Conservation (phyloP, 2,113 vertebrate genomes). For the Catharus minimus region DNA sequence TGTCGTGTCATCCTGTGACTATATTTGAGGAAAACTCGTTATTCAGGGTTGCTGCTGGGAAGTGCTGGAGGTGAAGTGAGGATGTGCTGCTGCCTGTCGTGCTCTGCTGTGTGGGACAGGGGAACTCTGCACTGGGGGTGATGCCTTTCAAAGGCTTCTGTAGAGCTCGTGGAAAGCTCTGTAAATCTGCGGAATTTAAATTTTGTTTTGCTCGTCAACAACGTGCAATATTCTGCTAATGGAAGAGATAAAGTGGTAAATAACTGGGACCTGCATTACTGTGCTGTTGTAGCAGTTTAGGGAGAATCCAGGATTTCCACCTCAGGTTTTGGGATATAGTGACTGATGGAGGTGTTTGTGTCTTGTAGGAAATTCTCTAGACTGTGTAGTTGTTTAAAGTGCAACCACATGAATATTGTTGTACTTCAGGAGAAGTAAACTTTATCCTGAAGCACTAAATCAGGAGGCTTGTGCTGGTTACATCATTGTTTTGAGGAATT, state of each 20-base stretch:
- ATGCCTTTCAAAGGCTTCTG: background rate
- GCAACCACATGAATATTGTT: accelerated
- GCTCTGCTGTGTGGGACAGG: accelerated
- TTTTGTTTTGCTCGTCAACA: background rate
- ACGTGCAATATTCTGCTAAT: accelerated
- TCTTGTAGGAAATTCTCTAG: background rate
- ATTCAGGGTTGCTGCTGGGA: accelerated
- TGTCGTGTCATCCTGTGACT: accelerated
- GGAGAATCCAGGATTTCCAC: background rate
- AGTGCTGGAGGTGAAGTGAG: accelerated
- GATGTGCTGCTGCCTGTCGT: background rate
- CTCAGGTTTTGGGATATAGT: background rate
- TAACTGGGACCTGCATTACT: background rate
- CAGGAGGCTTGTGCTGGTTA: background rate
- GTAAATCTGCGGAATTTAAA: background rate
- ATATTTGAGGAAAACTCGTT: accelerated
- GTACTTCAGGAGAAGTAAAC: background rate
- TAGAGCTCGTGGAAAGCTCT: accelerated
- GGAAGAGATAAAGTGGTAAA: background rate
- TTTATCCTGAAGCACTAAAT: background rate
- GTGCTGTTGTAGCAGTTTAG: too few species aligned
- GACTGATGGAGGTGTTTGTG: accelerated
- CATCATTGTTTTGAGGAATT: background rate
- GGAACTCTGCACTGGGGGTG: accelerated
- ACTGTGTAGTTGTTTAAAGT: accelerated